Conservation (phyloP, 2,113 vertebrate genomes). For the Bos taurus region ARS-UCD2.0 NC_037334.1:80567501-80568000, state of each 20-base stretch:
- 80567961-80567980: background rate
- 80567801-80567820: background rate
- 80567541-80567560: slow-evolving; percentile 36
- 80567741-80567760: background rate
- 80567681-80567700: background rate
- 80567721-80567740: background rate
- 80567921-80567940: background rate
- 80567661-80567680: background rate
- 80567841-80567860: background rate
- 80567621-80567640: slow-evolving; percentile 10
- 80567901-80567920: background rate
- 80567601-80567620: background rate
- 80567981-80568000: background rate
- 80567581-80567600: background rate
- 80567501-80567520: background rate
- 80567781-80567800: background rate
- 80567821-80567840: background rate
- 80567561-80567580: background rate
- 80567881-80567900: background rate
- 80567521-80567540: slow-evolving; percentile 1
- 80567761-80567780: background rate
- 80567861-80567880: background rate
- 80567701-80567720: background rate
- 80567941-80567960: background rate
- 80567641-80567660: background rate